Conservation (phyloP, 2,888 invertebrate genomes). For the Listrodromus nycthemerus region DNA sequence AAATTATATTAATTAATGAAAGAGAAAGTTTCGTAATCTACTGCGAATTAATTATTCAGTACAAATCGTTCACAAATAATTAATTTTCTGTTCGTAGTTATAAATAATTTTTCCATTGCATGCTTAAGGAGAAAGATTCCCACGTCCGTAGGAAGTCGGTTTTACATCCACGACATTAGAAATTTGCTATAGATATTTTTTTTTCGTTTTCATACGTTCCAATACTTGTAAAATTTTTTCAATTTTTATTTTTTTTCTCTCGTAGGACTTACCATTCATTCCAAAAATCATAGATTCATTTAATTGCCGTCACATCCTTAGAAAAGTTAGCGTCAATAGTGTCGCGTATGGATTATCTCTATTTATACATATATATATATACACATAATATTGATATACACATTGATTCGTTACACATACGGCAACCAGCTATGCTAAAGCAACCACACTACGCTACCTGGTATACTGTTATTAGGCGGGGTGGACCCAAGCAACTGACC, state of each 20-base stretch:
- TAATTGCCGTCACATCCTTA: slow-evolving; percentile 67
- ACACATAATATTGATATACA: slow-evolving; percentile 55
- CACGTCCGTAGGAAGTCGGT: background rate
- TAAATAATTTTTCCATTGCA: background rate
- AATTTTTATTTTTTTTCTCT: slow-evolving; percentile 12
- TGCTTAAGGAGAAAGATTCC: background rate
- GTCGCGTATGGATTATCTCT: slow-evolving; percentile 49
- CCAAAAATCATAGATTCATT: slow-evolving; percentile 68
- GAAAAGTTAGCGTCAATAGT: slow-evolving; percentile 49
- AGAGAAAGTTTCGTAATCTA: background rate
- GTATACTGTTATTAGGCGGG: slow-evolving; percentile 87
- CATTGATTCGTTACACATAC: slow-evolving; percentile 69
- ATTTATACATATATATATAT: slow-evolving; percentile 50
- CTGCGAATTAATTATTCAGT: slow-evolving; percentile 1
- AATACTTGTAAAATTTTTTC: background rate
- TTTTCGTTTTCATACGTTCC: background rate
- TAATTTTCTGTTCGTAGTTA: background rate
- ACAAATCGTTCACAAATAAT: background rate
- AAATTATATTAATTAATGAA: background rate
- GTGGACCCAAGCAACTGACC: slow-evolving; percentile 91
- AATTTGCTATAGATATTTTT: background rate
- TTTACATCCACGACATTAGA: background rate
- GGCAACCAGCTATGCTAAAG: slow-evolving; percentile 69
- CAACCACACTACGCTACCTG: slow-evolving; percentile 86
- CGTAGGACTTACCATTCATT: slow-evolving; percentile 70